Percentiles rank a stretch among this genome's conserved stretches.
Conservation (phyloP, 2,888 invertebrate genomes). For the Platerodrilus igneus region DNA sequence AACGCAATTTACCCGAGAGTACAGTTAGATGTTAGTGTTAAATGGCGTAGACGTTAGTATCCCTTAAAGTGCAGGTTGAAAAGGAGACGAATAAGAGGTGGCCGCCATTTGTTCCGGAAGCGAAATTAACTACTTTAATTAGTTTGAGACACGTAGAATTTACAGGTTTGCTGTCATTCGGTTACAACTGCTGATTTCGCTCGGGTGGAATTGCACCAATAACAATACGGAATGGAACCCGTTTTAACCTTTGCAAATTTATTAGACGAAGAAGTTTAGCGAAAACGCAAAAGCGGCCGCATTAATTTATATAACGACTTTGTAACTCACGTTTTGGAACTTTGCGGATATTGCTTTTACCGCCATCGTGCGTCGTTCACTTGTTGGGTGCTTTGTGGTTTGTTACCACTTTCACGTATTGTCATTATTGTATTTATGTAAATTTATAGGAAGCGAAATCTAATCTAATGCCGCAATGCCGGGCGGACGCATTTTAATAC, state of each 20-base stretch:
- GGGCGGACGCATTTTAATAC: too few species aligned
- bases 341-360: constrained; percentile 28
- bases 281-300: constrained; percentile 30
- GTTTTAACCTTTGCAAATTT: constrained; percentile 40
- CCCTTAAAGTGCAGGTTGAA: constrained; percentile 32
- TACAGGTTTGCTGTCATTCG: constrained; percentile 45
- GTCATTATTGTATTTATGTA: constrained; percentile 18
- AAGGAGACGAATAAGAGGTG: constrained; percentile 46
- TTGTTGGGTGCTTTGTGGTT: constrained; percentile 24
- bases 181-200: constrained; percentile 41
- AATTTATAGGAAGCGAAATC: too few species aligned
- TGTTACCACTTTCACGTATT: constrained; percentile 18
- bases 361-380: too few species aligned
- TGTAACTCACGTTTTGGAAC: constrained; percentile 28
- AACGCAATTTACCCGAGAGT: too few species aligned
- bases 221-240: constrained; percentile 39
- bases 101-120: constrained; percentile 47
- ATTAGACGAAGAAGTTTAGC: constrained; percentile 33
- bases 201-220: constrained; percentile 38
- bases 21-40: too few species aligned
- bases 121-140: constrained; percentile 51
- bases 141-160: constrained; percentile 50
- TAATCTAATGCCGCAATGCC: too few species aligned
- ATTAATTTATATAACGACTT: constrained; percentile 33
- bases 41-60: too few species aligned